Evolutionary conservation across 35 echinoderm and acorn worm species (phyloP).

Genomic region (Ptychodera flava): DNA sequence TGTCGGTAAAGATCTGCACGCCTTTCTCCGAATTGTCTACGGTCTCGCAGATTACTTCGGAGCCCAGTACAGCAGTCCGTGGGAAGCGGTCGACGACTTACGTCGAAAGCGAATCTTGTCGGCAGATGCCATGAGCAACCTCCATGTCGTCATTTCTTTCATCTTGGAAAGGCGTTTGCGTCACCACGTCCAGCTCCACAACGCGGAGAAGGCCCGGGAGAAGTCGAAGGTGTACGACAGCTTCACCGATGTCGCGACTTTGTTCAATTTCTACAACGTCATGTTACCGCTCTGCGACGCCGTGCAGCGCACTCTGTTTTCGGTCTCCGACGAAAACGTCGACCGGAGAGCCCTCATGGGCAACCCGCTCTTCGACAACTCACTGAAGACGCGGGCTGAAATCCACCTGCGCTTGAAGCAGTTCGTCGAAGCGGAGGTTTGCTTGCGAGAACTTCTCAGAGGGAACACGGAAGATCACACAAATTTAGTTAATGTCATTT

Average conservation of each 20-base stretch:
- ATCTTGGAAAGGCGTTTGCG: background rate
- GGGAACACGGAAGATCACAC: background rate
- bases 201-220: background rate
- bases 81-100: background rate
- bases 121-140: background rate
- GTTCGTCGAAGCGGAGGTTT: background rate
- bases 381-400: background rate
- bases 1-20: background rate
- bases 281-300: background rate
- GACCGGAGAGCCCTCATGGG: background rate
- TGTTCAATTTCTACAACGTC: background rate
- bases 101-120: background rate
- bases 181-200: background rate
- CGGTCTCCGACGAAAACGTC: background rate
- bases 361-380: background rate
- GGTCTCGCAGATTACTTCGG: background rate
- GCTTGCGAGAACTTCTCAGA: background rate
- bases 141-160: background rate
- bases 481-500: background rate
- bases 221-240: background rate
- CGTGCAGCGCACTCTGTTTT: background rate
- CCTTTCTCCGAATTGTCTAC: background rate
- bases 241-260: background rate
- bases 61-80: background rate
- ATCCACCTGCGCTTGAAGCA: background rate